Evolutionary conservation across 1,140 invertebrate species (phyloP).

Genomic region (Lucilia sericata): DNA sequence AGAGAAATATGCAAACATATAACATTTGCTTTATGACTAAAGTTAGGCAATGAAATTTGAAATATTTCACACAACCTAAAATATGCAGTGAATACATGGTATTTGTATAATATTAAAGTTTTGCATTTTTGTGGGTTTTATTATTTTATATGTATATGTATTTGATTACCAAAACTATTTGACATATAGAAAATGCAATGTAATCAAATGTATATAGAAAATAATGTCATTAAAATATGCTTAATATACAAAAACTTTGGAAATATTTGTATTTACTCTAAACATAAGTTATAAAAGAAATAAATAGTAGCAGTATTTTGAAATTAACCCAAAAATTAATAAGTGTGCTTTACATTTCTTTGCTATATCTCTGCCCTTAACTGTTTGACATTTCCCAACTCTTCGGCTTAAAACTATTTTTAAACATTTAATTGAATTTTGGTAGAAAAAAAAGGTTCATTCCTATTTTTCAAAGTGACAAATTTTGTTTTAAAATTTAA

Average conservation of each 20-base stretch:
- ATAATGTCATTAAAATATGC: too few species aligned
- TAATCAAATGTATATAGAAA: too few species aligned
- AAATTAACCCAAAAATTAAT: too few species aligned
- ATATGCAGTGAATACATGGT: not conserved
- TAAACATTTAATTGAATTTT: conserved; percentile 6
- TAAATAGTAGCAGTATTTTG: too few species aligned
- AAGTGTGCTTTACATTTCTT: too few species aligned
- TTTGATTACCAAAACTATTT: not conserved
- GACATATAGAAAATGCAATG: too few species aligned
- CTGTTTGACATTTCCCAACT: not conserved
- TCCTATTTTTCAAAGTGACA: not conserved
- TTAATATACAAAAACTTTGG: too few species aligned
- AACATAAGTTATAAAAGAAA: too few species aligned
- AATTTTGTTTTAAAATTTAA: conserved; percentile 17
- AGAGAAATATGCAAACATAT: too few species aligned
- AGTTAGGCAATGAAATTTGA: not conserved
- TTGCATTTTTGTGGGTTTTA: not conserved
- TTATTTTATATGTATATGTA: not conserved
- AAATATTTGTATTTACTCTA: too few species aligned
- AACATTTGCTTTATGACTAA: not conserved
- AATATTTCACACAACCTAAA: not conserved
- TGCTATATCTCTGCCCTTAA: too few species aligned
- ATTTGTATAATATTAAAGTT: too few species aligned
- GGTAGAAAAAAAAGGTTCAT: not conserved
- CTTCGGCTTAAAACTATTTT: not conserved